Evolutionary conservation across 2,113 vertebrate genomes (phyloP).

Genomic region (Rostratula benghalensis): DNA sequence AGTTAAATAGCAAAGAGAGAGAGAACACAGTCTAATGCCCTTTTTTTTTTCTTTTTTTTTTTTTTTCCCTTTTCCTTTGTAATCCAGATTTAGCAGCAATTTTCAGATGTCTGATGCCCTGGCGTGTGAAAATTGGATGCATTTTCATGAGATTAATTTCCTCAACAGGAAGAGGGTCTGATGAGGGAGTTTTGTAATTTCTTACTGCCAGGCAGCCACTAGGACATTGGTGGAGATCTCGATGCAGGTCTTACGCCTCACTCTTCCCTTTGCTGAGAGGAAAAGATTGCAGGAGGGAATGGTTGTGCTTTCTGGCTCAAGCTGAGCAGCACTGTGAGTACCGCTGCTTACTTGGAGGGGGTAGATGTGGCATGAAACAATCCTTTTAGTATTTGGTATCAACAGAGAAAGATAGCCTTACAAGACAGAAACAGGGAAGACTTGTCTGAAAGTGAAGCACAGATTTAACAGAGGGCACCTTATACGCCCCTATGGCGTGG

Average conservation of each 20-base stretch:
- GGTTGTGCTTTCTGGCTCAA: neutral
- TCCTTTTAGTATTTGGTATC: neutral
- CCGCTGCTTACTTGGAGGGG: neutral
- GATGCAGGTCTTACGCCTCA: neutral
- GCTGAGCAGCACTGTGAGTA: neutral
- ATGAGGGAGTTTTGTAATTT: neutral
- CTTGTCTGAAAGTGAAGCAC: neutral
- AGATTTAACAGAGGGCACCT: neutral
- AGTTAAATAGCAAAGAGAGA: constrained; percentile 19
- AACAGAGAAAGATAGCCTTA: neutral
- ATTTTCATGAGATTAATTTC: constrained; percentile 32
- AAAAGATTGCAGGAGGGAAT: neutral
- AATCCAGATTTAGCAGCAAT: constrained; percentile 37
- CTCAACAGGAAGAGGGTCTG: neutral
- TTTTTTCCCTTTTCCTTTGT: neutral
- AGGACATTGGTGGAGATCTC: neutral
- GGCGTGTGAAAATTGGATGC: neutral
- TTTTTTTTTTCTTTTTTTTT: neutral
- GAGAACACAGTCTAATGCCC: neutral
- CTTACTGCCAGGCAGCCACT: neutral
- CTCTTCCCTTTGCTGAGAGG: neutral
- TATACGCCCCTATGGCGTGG: rapidly evolving
- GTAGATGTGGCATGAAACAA: neutral
- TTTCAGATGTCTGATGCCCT: neutral
- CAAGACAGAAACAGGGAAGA: neutral